phyloP scores from a whole-genome alignment of 2,797 vertebrate genomes.

The Ctenopoma multispine region DNA sequence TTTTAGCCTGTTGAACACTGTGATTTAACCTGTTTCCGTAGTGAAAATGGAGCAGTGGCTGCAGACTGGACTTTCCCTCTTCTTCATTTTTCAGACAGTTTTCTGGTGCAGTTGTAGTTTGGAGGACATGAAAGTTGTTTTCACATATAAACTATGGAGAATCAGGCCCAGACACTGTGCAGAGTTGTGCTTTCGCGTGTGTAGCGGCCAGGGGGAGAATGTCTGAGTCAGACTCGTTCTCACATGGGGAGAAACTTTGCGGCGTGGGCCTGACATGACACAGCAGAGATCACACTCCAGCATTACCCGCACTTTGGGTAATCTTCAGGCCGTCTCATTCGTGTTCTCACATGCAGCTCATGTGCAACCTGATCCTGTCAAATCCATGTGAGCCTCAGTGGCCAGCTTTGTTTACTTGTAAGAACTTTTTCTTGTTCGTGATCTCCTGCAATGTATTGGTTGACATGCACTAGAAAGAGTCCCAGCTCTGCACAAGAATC shows the following conservation, averaged over 20 bases:
- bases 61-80: slow-evolving; percentile 10
- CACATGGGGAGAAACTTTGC: no score
- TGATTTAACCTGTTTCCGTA: slow-evolving; percentile 24
- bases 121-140: slow-evolving; percentile 3
- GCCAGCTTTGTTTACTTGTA: background rate
- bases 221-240: no score
- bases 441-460: background rate
- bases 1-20: slow-evolving; percentile 35
- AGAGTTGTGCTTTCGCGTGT: no score
- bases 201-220: no score
- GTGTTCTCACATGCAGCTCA: no score
- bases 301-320: no score
- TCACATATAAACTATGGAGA: no score
- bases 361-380: background rate
- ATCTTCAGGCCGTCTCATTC: no score
- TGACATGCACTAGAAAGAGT: background rate
- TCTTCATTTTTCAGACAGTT: background rate
- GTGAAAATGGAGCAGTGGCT: slow-evolving; percentile 6
- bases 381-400: background rate
- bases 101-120: background rate
- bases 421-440: background rate
- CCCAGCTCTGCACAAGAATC: background rate
- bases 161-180: no score
- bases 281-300: no score
- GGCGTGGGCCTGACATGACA: no score